Percentiles rank a stretch among this genome's conserved stretches.
Evolutionary conservation across 2,113 vertebrate species (phyloP).

Genomic region (Serinus canaria): DNA sequence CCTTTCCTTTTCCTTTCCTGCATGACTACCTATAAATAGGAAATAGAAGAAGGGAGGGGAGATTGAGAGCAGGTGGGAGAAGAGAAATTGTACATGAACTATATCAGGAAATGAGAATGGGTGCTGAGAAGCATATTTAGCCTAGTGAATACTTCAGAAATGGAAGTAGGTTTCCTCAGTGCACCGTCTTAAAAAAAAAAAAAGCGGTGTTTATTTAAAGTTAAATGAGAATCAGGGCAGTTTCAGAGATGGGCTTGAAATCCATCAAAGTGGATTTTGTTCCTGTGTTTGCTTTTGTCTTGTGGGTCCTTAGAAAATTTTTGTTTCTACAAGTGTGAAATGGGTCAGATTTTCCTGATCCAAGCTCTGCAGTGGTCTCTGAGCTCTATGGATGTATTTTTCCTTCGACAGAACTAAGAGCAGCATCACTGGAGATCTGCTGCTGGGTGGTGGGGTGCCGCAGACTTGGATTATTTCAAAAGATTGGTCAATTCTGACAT

Average conservation of each 20-base stretch:
- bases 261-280: neutral
- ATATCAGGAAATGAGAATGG: neutral
- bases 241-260: neutral
- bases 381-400: neutral
- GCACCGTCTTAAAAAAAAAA: neutral
- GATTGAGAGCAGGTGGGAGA: neutral
- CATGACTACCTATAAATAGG: neutral
- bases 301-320: neutral
- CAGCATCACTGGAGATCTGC: neutral
- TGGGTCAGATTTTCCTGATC: neutral
- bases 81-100: neutral
- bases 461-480: neutral
- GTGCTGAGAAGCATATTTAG: neutral
- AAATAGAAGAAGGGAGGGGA: neutral
- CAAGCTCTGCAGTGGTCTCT: neutral
- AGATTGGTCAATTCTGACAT: neutral
- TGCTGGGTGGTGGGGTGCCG: neutral
- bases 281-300: neutral
- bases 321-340: neutral
- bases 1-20: neutral
- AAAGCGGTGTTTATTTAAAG: neutral
- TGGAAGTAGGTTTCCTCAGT: neutral
- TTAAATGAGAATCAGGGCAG: neutral
- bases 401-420: neutral
- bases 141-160: slow-evolving; percentile 8